Conservation (phyloP, 2,113 vertebrate genomes). For the Glareola pratincola region DNA sequence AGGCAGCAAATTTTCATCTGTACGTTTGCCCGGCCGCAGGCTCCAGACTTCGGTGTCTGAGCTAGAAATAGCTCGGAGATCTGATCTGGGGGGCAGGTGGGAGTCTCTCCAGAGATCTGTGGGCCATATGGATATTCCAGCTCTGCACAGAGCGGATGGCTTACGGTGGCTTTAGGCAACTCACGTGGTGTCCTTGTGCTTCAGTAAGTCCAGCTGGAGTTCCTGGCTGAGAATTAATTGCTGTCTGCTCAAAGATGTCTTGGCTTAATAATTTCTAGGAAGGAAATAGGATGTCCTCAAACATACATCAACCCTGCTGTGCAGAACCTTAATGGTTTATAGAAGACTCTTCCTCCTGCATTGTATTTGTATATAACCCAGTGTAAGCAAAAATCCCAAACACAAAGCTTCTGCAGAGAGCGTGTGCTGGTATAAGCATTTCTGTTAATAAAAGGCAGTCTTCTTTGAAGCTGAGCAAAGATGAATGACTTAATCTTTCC, state of each 20-base stretch:
- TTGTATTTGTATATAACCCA: not conserved
- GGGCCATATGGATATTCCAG: not conserved
- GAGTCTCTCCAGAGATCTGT: not conserved
- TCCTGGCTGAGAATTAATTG: constrained; percentile 33
- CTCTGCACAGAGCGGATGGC: not conserved
- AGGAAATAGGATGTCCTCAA: not conserved
- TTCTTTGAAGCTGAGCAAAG: not conserved
- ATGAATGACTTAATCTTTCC: constrained; percentile 7
- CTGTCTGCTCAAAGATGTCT: constrained; percentile 29
- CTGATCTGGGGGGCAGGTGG: not conserved
- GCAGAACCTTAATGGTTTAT: not conserved
- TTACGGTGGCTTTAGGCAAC: not conserved
- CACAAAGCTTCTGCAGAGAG: not conserved
- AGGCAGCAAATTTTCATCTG: not conserved
- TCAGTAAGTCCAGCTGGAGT: constrained; percentile 21
- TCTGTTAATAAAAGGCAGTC: not conserved
- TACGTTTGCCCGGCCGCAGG: not conserved
- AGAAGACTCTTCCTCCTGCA: not conserved
- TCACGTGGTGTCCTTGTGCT: not conserved
- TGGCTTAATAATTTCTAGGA: constrained; percentile 34
- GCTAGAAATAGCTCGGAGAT: not conserved
- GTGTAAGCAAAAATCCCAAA: not conserved
- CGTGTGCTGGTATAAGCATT: not conserved
- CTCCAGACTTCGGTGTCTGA: not conserved
- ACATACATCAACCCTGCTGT: not conserved